Evolutionary conservation across 2,113 vertebrate genomes (phyloP), one percentile per base, ranked within the genome.

Genomic region (Lophotis ruficrista): DNA sequence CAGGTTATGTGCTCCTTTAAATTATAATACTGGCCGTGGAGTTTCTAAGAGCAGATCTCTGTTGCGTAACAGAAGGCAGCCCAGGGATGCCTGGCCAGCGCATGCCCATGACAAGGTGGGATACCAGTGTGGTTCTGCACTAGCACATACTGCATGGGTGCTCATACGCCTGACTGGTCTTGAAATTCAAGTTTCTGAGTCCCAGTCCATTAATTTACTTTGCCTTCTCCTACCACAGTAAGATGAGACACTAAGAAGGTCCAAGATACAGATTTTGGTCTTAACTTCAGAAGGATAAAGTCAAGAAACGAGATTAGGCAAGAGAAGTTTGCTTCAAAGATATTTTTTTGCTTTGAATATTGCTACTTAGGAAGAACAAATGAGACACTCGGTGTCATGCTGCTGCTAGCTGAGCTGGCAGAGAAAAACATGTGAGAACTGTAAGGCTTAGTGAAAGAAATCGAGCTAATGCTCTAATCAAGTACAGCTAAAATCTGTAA

Each of bases 381-480:
- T 71, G 58, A 92, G 93, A 23, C 38, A 14, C 56, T 82, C 1
- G 0, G n/a, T 75, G 69, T 83, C 72, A 45, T 41, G 76, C 83
- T 95, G 72, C 72, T 95, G 87, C 77, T 87, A 47, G 53, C 89
- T 91, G 81, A 78, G 57, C 73, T 79, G 65, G 81, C 70, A 76
- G 61, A 76, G 65, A 15, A 28, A 71, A 94, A 75, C 77, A 14
- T 8, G 54, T 56, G 81, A 96, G 53, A 84, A 45, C 72, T 83
- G 58, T 43, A 58, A 71, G 58, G 56, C 68, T 14, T 84, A 90
- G 83, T 79, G 60, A 87, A 56, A 87, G 83, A 61, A 91, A 82
- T 51, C 65, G 69, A 93, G 61, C 91, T 94, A 92, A 76, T 76
- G 37, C 22, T 89, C 58, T 83, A 87, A 95, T 84, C 89, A 79